These are phyloP conservation scores for Leucoptera coffeella DNA, from an alignment of 2,888 invertebrate species.

Conservation along the genomic window DNA sequence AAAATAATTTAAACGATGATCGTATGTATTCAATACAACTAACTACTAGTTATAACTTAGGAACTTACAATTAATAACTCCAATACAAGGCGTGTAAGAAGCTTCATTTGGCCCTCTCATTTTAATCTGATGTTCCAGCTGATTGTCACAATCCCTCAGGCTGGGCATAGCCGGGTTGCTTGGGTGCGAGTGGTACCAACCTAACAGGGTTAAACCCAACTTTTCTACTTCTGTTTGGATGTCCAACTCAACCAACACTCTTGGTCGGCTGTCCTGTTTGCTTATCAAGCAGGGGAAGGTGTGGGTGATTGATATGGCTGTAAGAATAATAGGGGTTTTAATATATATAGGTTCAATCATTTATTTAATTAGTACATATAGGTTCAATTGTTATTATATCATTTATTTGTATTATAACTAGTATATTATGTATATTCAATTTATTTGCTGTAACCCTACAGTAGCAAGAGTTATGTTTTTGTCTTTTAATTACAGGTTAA, in stretches of 20 bases:
- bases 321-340: constrained; percentile 11
- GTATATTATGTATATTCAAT: no score
- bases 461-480: no score
- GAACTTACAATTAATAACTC: constrained; percentile 88
- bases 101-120: constrained; percentile 89
- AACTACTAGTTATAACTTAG: no score
- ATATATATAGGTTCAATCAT: no score
- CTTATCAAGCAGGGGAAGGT: constrained; percentile 84
- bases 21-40: no score
- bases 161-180: constrained; percentile 83
- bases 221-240: constrained; percentile 80
- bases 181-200: constrained; percentile 96
- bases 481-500: no score
- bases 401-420: no score
- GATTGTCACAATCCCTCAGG: constrained; percentile 82
- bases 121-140: constrained; percentile 90
- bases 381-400: no score
- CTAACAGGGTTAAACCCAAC: constrained; percentile 74
- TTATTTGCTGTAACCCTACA: no score
- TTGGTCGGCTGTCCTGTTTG: constrained; percentile 71
- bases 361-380: no score
- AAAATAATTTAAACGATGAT: no score
- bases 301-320: constrained; percentile 80
- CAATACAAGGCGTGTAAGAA: constrained; percentile 90
- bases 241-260: constrained; percentile 70